These are phyloP conservation scores for Saccopteryx leptura DNA, from an alignment of 2,113 vertebrate genomes.

Conservation along the genomic window DNA sequence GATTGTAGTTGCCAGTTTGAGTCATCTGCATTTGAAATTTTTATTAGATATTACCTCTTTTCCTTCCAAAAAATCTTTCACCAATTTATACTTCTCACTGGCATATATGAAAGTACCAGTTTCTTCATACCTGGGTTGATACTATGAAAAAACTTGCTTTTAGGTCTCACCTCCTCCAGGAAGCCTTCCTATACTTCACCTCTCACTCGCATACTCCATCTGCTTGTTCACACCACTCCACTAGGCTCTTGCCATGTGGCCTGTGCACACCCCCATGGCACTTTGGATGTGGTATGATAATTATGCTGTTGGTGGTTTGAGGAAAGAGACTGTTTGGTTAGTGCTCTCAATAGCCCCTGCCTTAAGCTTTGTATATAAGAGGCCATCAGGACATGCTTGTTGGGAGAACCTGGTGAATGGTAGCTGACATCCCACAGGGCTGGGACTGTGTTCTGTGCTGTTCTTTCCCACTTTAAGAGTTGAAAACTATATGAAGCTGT, in stretches of 20 bases:
- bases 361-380: background rate
- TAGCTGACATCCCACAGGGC: background rate
- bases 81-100: background rate
- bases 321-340: background rate
- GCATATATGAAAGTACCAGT: background rate
- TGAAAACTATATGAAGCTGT: background rate
- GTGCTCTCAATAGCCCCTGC: background rate
- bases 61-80: background rate
- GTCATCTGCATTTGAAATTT: background rate
- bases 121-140: background rate
- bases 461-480: background rate
- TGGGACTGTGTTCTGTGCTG: background rate
- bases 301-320: background rate
- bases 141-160: background rate
- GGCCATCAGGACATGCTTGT: background rate
- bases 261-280: background rate
- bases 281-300: background rate
- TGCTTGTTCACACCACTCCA: background rate
- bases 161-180: background rate
- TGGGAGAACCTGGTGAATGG: background rate
- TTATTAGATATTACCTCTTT: background rate
- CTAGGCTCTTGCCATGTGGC: background rate
- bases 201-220: background rate
- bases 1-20: conserved; percentile 29
- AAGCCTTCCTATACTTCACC: background rate